A percentile compares a stretch with the other conserved stretches of the same genome.
These are phyloP conservation scores for Dorcus hopei DNA, from an alignment of 2,888 invertebrate species.

Conservation along the genomic window DNA sequence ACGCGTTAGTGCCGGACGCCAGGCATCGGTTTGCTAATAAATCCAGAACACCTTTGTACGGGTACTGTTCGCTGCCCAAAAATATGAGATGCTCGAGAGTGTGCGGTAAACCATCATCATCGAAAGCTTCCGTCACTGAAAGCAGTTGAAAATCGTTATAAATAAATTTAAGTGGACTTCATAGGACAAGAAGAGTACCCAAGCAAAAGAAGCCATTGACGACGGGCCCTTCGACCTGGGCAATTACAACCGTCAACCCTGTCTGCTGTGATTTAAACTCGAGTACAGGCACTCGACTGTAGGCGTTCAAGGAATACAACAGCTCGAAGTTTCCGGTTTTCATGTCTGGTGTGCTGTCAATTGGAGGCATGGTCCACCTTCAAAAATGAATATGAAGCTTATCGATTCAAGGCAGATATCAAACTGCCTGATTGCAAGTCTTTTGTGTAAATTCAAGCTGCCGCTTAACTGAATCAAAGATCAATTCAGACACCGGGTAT, in stretches of 20 bases:
- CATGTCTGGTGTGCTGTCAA: constrained; percentile 43
- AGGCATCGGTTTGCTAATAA: constrained; percentile 84
- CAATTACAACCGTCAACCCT: constrained; percentile 78
- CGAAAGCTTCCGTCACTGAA: constrained; percentile 84
- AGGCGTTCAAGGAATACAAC: constrained; percentile 63
- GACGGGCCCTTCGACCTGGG: constrained; percentile 85
- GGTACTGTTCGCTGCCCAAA: constrained; percentile 84
- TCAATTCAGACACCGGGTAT: no score
- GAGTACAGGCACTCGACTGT: constrained; percentile 71
- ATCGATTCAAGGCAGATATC: no score
- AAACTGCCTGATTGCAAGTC: no score
- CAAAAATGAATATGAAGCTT: no score
- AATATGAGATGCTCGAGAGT: constrained; percentile 91
- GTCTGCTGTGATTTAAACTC: constrained; percentile 78
- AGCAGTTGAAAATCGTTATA: constrained; percentile 11
- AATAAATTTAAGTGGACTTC: neutral
- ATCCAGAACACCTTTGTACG: constrained; percentile 86
- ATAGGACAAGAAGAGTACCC: constrained; percentile 53
- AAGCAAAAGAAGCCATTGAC: constrained; percentile 85
- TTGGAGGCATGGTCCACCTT: constrained; percentile 36
- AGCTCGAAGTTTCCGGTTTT: constrained; percentile 53
- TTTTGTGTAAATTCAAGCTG: no score
- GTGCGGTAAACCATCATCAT: constrained; percentile 90
- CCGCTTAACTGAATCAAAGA: no score
- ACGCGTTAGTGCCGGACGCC: constrained; percentile 90